Percentiles rank a stretch among this genome's conserved stretches.
Evolutionary conservation across 2,113 vertebrate genomes (phyloP).

Genomic region (Pogona vitticeps): DNA sequence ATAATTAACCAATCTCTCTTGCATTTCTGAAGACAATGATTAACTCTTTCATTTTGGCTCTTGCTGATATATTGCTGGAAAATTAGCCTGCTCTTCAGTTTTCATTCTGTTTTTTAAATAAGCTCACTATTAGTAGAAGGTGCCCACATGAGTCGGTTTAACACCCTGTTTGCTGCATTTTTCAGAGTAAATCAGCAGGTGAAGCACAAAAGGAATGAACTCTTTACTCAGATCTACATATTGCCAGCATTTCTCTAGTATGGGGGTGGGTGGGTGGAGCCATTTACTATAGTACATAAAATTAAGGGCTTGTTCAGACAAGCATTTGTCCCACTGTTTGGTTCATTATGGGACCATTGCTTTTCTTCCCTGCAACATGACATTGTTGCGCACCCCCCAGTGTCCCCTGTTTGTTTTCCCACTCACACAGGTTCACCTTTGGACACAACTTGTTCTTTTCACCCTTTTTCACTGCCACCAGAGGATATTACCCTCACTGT

Average conservation of each 20-base stretch:
- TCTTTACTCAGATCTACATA: not conserved
- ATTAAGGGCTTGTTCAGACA: not conserved
- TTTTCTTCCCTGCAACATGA: too few species aligned
- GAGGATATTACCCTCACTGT: too few species aligned
- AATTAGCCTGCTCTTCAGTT: not conserved
- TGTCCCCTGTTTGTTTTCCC: too few species aligned
- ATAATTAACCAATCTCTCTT: conserved; percentile 63
- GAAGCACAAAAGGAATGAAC: not conserved
- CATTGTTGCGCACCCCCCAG: too few species aligned
- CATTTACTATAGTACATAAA: not conserved
- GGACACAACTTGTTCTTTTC: too few species aligned
- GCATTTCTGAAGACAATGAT: conserved; percentile 25
- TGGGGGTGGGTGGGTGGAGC: not conserved
- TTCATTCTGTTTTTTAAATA: not conserved
- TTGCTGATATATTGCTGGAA: not conserved
- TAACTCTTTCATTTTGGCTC: conserved; percentile 36
- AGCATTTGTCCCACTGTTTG: too few species aligned
- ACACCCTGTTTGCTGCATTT: not conserved
- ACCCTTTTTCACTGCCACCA: too few species aligned
- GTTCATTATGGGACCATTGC: too few species aligned
- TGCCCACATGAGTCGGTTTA: not conserved
- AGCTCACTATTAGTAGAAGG: not conserved
- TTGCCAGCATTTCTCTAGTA: not conserved
- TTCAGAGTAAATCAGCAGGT: not conserved
- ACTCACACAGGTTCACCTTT: too few species aligned